A percentile compares a stretch with the other conserved stretches of the same genome.
These are phyloP conservation scores for Leptodactylus fuscus DNA, from an alignment of 2,113 vertebrate species.

Conservation along the genomic window DNA sequence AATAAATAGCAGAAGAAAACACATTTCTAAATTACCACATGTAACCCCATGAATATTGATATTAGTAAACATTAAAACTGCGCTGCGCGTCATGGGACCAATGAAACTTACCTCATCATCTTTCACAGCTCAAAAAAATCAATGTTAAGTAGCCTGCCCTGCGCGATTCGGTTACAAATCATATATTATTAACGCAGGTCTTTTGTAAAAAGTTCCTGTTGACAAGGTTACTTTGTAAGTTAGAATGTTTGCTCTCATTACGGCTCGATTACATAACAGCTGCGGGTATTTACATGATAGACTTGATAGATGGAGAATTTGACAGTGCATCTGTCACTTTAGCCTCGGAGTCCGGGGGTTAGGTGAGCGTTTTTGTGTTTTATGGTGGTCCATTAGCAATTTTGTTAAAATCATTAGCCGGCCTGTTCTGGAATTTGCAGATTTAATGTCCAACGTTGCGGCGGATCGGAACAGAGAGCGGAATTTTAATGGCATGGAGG, in stretches of 20 bases:
- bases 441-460: no score
- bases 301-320: slow-evolving; percentile 68
- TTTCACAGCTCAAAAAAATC: slow-evolving; percentile 77
- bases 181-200: slow-evolving; percentile 85
- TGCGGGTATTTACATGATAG: slow-evolving; percentile 67
- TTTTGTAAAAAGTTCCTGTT: slow-evolving; percentile 86
- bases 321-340: slow-evolving; percentile 74
- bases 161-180: slow-evolving; percentile 76
- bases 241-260: slow-evolving; percentile 80
- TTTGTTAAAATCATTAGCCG: slow-evolving; percentile 51
- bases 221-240: slow-evolving; percentile 85
- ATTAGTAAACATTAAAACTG: slow-evolving; percentile 53
- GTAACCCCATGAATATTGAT: slow-evolving; percentile 65
- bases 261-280: slow-evolving; percentile 61
- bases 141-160: slow-evolving; percentile 76
- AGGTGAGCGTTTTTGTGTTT: slow-evolving; percentile 63
- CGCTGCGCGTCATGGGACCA: slow-evolving; percentile 63
- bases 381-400: slow-evolving; percentile 68
- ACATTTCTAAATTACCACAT: slow-evolving; percentile 56
- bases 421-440: not conserved
- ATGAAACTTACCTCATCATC: slow-evolving; percentile 63
- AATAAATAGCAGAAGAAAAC: slow-evolving; percentile 63
- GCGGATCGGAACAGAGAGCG: no score
- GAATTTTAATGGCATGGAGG: no score
- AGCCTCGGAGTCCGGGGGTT: slow-evolving; percentile 66